These are phyloP conservation scores for Eilema sororculum DNA, from an alignment of 2,888 invertebrate genomes.

Conservation along the genomic window DNA sequence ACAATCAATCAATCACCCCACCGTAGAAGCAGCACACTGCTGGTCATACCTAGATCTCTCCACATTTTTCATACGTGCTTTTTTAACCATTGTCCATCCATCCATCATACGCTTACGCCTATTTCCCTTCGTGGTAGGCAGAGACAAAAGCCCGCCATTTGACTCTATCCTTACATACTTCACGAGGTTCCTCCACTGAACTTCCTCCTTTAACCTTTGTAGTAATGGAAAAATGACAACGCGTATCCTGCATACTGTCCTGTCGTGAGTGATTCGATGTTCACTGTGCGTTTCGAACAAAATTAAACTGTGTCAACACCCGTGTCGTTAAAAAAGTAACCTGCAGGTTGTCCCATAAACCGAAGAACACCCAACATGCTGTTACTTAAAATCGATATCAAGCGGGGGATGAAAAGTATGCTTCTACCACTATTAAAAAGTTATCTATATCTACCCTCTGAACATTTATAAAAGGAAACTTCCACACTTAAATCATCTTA, in stretches of 20 bases:
- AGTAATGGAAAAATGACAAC: neutral
- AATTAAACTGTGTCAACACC: neutral
- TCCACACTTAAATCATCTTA: constrained; percentile 11
- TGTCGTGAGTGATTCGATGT: neutral
- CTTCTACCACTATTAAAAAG: neutral
- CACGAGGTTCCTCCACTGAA: no score
- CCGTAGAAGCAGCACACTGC: no score
- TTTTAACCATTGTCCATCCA: no score
- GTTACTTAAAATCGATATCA: neutral
- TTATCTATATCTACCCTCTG: constrained; percentile 17
- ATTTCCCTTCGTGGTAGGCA: no score
- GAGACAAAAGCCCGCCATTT: no score
- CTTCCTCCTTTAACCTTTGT: neutral
- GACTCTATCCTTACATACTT: no score
- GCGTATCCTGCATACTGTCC: neutral
- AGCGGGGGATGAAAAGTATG: neutral
- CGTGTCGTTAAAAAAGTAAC: neutral
- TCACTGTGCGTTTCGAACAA: neutral
- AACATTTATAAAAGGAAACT: constrained; percentile 23
- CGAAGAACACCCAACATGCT: neutral
- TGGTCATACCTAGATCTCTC: no score
- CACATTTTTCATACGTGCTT: neutral
- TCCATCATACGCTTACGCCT: no score
- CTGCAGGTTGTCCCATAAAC: neutral
- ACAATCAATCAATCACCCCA: no score